These are phyloP conservation scores for Rhagoletis zephyria DNA, from an alignment of 1,140 invertebrate genomes.

Conservation along the genomic window DNA sequence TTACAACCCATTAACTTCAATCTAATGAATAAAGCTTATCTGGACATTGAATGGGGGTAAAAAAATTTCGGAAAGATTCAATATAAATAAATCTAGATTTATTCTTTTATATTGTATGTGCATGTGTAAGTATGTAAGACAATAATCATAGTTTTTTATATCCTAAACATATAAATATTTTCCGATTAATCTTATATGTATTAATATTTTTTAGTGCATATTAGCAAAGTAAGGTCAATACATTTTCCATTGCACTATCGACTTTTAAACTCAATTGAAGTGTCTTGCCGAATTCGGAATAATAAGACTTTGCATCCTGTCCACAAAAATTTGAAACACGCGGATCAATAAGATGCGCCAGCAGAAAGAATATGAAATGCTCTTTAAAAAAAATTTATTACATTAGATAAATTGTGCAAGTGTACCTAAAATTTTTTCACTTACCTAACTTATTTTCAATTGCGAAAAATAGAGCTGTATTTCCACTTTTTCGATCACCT, in stretches of 20 bases:
- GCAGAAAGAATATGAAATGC: constrained; percentile 68
- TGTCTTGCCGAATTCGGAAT: constrained; percentile 65
- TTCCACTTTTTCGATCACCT: constrained; percentile 63
- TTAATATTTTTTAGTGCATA: too few relatives aligned
- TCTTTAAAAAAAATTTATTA: constrained; percentile 58
- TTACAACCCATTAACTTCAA: constrained; percentile 58
- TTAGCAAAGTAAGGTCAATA: constrained; percentile 58
- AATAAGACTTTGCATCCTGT: constrained; percentile 65
- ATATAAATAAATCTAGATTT: neutral
- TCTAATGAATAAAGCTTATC: constrained; percentile 53
- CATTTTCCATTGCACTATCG: constrained; percentile 66
- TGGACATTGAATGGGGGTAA: constrained; percentile 8
- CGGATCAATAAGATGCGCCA: constrained; percentile 67
- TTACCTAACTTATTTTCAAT: constrained; percentile 64
- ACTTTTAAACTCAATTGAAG: constrained; percentile 66
- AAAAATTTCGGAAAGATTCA: neutral
- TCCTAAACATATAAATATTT: too few relatives aligned
- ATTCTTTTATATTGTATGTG: too few relatives aligned
- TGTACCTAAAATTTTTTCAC: neutral
- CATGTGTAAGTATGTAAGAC: too few relatives aligned
- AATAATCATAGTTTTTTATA: too few relatives aligned
- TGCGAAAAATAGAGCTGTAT: constrained; percentile 66
- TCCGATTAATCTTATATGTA: too few relatives aligned
- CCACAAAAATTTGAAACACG: constrained; percentile 65
- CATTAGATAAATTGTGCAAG: constrained; percentile 4